A percentile compares a stretch with the other conserved stretches of the same genome.
Conservation (phyloP, 2,797 vertebrate species). For the Vireo griseus region DNA sequence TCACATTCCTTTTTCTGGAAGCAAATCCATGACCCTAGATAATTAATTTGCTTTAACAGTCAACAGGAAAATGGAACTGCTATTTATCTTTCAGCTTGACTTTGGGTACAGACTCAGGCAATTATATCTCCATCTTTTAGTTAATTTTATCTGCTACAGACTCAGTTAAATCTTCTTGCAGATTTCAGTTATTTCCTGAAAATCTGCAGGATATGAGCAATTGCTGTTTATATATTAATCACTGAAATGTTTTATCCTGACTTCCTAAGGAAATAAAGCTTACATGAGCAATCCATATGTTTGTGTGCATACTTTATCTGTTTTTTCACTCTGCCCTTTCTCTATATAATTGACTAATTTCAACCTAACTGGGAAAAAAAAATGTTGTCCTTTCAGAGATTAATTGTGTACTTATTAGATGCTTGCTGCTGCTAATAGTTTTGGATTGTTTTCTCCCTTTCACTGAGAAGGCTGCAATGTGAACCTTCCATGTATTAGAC, state of each 20-base stretch:
- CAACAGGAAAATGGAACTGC: slow-evolving; percentile 69
- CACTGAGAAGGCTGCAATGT: neutral
- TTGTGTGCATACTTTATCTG: neutral
- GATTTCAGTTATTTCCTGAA: slow-evolving; percentile 59
- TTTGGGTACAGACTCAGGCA: slow-evolving; percentile 62
- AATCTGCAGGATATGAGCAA: slow-evolving; percentile 53
- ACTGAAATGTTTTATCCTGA: slow-evolving; percentile 31
- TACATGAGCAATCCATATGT: neutral
- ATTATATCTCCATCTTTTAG: slow-evolving; percentile 56
- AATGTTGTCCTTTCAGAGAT: neutral
- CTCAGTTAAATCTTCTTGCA: slow-evolving; percentile 64
- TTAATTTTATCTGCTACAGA: slow-evolving; percentile 64
- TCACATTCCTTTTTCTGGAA: slow-evolving; percentile 34
- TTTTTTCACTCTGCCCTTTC: neutral
- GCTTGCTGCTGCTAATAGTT: neutral
- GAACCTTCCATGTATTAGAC: neutral
- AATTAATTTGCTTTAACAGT: slow-evolving; percentile 62
- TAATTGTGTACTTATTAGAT: neutral
- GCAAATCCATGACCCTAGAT: slow-evolving; percentile 27
- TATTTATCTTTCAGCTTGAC: slow-evolving; percentile 62
- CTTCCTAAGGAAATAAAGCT: slow-evolving; percentile 53
- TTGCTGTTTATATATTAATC: slow-evolving; percentile 60
- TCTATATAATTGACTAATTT: neutral
- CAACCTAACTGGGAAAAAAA: neutral
- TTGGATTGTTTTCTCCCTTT: neutral